Evolutionary conservation across 2,797 vertebrate species (phyloP), one percentile per base, ranked within the genome.

Genomic region (Podarcis lilfordi): DNA sequence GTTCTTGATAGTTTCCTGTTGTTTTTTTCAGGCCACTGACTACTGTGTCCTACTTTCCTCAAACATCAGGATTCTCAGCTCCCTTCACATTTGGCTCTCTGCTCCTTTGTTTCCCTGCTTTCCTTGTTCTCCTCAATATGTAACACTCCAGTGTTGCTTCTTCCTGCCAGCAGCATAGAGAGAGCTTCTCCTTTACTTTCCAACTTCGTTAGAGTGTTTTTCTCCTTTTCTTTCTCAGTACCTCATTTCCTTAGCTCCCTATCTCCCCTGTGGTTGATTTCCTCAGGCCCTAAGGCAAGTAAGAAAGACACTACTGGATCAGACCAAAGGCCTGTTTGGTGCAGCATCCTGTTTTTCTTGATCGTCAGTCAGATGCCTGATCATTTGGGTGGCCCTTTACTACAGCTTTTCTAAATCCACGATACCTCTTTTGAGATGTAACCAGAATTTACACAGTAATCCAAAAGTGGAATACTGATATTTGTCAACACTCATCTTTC

Each of bases 21-120:
- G 45, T 4, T 55, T 55, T 68, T 89, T 85, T 68, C 66, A 68
- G 59, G 88, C 40, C n/a, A 50, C 19, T 89, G 71, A 40, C 68
- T 82, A 32, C 50, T 66, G 35, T 61, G 69, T 75, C 78, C 79
- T 66, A 59, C 69, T 68, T 85, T 89, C 71, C 68, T 81, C 7
- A 74, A 61, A 45, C 40, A 80, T 50, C n/a, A 17, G 66, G n/a
- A 89, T 40, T 85, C 11, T 68, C 55, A 82, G 27, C 37, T 75
- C 11, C 27, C 4, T 64, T 29, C 3, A 66, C 50, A 29, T 84
- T 66, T 50, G 59, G 15, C 50, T 84, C 50, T 21, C 37, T 32
- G 68, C 1, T 21, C n/a, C n/a, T 77, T 55, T 66, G 45, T 68
- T 40, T 72, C 50, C 32, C 74, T 75, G 23, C 15, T 84, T 68